Evolutionary conservation across 2,113 vertebrate species (phyloP), one percentile per base, ranked within the genome.

Genomic region (Holacanthus passer): DNA sequence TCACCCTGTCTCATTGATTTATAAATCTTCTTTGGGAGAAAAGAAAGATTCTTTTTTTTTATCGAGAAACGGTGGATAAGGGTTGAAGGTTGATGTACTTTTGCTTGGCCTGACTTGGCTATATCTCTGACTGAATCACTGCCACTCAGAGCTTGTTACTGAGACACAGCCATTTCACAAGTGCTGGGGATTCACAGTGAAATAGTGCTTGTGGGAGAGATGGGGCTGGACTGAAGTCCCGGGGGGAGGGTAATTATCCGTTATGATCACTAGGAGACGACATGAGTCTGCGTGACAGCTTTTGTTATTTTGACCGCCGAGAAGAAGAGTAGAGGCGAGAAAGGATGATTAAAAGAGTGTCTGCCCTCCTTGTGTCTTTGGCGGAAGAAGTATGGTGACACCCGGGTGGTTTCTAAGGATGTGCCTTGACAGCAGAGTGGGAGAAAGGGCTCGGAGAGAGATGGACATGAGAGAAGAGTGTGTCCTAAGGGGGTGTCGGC

Each of bases 191-290:
- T 88, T 77, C 86, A 65, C 83, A 77, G 43, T 69, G 87, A 94
- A 93, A 91, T 81, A 79, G 91, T 69, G 87, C 87, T 93, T 83
- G 83, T 83, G 88, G 91, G 88, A 89, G 85, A 89, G 84, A 84
- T 69, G 80, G 74, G 83, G 90, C 82, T 47, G 72, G 85, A 88
- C 84, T 43, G 73, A 84, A 81, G 83, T 92, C 93, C 88, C 79
- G 10, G 88, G 83, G 89, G 91, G 73, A 85, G 86, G 86, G 91
- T 95, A 94, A 95, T 96, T 96, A 94, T 94, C 94, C 90, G 79
- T 95, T 94, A 94, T 94, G 95, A 95, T 95, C 94, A 94, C 91
- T 84, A 81, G 86, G 88, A 92, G 91, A 91, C 85, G 91, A 94
- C 94, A 90, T 92, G 90, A 88, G 89, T 59, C 87, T 69, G 86